Percentiles rank a stretch among this genome's conserved stretches.
These are phyloP conservation scores for Eulemur rubriventer DNA, from an alignment of 2,797 vertebrate genomes.

Conservation along the genomic window DNA sequence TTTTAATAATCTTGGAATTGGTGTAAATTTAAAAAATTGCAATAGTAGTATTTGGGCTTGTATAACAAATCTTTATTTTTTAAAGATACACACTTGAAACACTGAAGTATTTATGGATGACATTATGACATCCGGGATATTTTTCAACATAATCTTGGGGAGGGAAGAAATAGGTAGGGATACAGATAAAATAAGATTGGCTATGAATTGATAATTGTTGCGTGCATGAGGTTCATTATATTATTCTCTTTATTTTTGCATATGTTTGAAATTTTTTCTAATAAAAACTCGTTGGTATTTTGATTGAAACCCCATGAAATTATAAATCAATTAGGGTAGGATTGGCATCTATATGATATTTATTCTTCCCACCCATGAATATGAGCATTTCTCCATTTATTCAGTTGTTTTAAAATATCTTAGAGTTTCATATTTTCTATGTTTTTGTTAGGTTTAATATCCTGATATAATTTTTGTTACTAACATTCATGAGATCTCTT, in stretches of 20 bases:
- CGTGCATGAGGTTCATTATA: background rate
- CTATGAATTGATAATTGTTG: background rate
- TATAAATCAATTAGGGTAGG: background rate
- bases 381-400: background rate
- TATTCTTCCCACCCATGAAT: background rate
- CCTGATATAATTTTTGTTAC: background rate
- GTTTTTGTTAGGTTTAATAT: background rate
- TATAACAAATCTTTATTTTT: background rate
- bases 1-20: background rate
- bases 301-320: background rate
- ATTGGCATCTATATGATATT: background rate
- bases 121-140: background rate
- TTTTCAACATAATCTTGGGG: background rate
- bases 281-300: background rate
- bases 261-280: background rate
- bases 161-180: background rate
- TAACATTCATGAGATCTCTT: background rate
- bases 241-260: background rate
- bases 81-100: background rate
- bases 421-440: background rate
- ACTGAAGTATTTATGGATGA: background rate
- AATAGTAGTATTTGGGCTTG: background rate
- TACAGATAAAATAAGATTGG: slow-evolving; percentile 4
- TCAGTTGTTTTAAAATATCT: slow-evolving; percentile 2
- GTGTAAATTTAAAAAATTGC: background rate